phyloP scores from a whole-genome alignment of 2,797 vertebrate genomes.

The Salmo trutta region DNA sequence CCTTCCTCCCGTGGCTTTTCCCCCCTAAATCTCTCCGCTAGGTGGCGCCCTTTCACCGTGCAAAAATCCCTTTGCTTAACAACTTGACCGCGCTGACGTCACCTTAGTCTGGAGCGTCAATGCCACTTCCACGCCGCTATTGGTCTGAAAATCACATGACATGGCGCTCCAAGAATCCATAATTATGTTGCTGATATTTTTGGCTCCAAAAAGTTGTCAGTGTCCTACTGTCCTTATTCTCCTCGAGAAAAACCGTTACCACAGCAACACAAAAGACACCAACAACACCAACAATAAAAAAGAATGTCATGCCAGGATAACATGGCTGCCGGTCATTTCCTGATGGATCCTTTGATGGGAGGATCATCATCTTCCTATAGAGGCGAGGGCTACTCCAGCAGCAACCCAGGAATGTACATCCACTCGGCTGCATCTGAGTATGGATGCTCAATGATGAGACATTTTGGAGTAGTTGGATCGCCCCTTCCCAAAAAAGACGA shows the following conservation, averaged over 20 bases:
- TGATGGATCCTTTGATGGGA: slow-evolving; percentile 91
- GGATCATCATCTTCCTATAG: slow-evolving; percentile 84
- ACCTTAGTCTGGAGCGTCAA: slow-evolving; percentile 94
- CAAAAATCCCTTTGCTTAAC: slow-evolving; percentile 70
- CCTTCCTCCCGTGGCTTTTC: slow-evolving; percentile 64
- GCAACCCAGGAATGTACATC: slow-evolving; percentile 88
- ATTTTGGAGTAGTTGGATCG: slow-evolving; percentile 84
- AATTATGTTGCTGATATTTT: slow-evolving; percentile 91
- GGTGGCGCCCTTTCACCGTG: slow-evolving; percentile 92
- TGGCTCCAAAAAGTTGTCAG: slow-evolving; percentile 95
- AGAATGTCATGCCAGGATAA: slow-evolving; percentile 92
- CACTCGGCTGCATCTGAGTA: slow-evolving; percentile 86
- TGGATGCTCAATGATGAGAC: slow-evolving; percentile 90
- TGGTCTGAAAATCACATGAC: slow-evolving; percentile 97
- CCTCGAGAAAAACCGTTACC: slow-evolving; percentile 74
- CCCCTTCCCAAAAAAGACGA: slow-evolving; percentile 87
- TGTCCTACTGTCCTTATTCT: slow-evolving; percentile 90
- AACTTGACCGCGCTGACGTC: slow-evolving; percentile 98
- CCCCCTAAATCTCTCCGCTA: slow-evolving; percentile 67
- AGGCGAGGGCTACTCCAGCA: slow-evolving; percentile 87
- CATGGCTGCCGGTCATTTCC: slow-evolving; percentile 87
- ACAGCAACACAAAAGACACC: slow-evolving; percentile 68
- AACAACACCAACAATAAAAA: slow-evolving; percentile 57
- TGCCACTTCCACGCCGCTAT: slow-evolving; percentile 98
- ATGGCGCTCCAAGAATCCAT: slow-evolving; percentile 88